phyloP scores from a whole-genome alignment of 2,797 vertebrate species.

The Balearica regulorum region DNA sequence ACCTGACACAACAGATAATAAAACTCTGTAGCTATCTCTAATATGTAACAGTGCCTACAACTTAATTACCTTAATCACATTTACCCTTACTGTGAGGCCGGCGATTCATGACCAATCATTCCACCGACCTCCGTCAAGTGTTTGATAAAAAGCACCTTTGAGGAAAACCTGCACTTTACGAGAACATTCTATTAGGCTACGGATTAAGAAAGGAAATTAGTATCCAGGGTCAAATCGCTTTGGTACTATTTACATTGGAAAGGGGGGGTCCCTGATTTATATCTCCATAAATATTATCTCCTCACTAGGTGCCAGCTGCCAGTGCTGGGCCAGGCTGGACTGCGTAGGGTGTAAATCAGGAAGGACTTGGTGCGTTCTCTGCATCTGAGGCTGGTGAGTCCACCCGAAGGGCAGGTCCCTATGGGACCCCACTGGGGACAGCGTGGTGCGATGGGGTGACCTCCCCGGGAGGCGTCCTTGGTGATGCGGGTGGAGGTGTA shows the following conservation, averaged over 20 bases:
- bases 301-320: not conserved
- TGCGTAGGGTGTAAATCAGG: not conserved
- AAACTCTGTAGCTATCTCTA: not conserved
- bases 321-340: not conserved
- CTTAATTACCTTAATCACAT: constrained; percentile 5
- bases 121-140: fast-evolving
- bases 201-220: constrained; percentile 20
- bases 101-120: not conserved
- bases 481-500: not conserved
- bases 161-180: not conserved
- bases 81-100: not conserved
- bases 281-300: not conserved
- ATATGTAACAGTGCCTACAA: not conserved
- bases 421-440: not conserved
- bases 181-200: not conserved
- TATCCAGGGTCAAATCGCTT: not conserved
- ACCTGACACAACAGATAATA: not conserved
- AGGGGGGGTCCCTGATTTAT: not conserved
- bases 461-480: not conserved
- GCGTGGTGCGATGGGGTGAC: fast-evolving
- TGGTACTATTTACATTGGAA: not conserved
- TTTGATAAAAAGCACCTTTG: not conserved
- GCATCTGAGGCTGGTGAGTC: not conserved
- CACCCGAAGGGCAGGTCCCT: not conserved
- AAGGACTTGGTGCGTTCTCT: not conserved